phyloP scores from a whole-genome alignment of 1,140 invertebrate genomes.

The Thalassaphorura encarpata region DNA sequence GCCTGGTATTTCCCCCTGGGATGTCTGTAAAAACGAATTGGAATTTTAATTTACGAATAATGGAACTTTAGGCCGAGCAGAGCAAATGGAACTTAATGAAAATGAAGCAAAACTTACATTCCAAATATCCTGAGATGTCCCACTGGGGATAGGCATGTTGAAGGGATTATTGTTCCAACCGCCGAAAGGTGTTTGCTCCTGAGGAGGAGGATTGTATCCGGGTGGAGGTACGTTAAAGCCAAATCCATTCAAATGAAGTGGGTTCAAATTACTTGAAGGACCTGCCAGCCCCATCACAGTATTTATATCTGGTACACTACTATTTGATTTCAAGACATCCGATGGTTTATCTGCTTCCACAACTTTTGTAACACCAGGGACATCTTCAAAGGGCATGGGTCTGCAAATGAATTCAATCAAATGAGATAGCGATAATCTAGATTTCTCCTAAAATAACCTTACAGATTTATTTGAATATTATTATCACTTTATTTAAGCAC shows the following conservation, averaged over 20 bases:
- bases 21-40: not conserved
- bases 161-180: not conserved
- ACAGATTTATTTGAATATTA: no score
- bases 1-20: conserved; percentile 32
- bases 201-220: not conserved
- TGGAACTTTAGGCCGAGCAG: no score
- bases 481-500: not conserved
- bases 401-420: not conserved
- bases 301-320: not conserved
- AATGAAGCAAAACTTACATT: no score
- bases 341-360: not conserved
- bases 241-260: not conserved
- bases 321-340: not conserved
- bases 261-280: not conserved
- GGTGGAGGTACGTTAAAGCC: no score
- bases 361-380: conserved; percentile 2
- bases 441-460: no score
- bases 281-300: not conserved
- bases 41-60: no score
- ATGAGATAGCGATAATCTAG: no score
- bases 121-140: no score
- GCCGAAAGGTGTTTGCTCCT: conserved; percentile 5
- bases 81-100: no score
- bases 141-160: no score
- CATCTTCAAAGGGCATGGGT: conserved; percentile 3